Percentiles rank a stretch among this genome's conserved stretches.
These are phyloP conservation scores for Penaeus vannamei DNA, from an alignment of 1,140 invertebrate species.

Conservation along the genomic window DNA sequence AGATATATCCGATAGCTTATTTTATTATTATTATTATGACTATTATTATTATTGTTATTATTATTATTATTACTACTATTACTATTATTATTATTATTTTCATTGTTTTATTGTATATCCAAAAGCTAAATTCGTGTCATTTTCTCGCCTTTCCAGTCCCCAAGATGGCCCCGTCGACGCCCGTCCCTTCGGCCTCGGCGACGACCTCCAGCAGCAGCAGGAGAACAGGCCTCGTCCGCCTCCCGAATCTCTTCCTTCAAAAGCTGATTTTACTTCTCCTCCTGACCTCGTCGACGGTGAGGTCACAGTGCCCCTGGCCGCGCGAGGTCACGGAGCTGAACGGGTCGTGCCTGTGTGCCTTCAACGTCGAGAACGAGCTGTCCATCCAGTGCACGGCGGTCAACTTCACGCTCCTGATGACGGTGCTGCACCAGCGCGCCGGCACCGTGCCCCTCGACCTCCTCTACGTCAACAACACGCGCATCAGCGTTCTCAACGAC, in stretches of 20 bases:
- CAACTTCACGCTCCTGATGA: slow-evolving; percentile 81
- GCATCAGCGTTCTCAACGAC: slow-evolving; percentile 78
- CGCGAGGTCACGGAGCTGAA: slow-evolving; percentile 80
- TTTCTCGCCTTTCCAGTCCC: too few relatives aligned
- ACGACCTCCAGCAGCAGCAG: neutral
- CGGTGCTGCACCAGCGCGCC: slow-evolving; percentile 78
- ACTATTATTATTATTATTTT: too few relatives aligned
- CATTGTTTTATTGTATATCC: too few relatives aligned
- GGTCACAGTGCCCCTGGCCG: slow-evolving; percentile 90
- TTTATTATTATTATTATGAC: too few relatives aligned
- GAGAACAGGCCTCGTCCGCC: neutral
- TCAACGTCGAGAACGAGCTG: slow-evolving; percentile 81
- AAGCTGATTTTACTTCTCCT: slow-evolving; percentile 29
- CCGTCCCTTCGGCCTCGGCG: too few relatives aligned
- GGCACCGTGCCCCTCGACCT: slow-evolving; percentile 81
- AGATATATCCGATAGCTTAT: too few relatives aligned
- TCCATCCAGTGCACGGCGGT: slow-evolving; percentile 93
- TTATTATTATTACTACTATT: too few relatives aligned
- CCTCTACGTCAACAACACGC: slow-evolving; percentile 90
- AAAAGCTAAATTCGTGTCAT: too few relatives aligned
- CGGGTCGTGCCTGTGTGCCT: slow-evolving; percentile 89
- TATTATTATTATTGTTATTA: too few relatives aligned
- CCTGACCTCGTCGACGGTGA: slow-evolving; percentile 10
- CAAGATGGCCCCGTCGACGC: too few relatives aligned
- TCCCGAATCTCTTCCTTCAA: neutral